Base-by-base conservation (phyloP, 1,140 invertebrate species). In the Magallana angulata region DNA sequence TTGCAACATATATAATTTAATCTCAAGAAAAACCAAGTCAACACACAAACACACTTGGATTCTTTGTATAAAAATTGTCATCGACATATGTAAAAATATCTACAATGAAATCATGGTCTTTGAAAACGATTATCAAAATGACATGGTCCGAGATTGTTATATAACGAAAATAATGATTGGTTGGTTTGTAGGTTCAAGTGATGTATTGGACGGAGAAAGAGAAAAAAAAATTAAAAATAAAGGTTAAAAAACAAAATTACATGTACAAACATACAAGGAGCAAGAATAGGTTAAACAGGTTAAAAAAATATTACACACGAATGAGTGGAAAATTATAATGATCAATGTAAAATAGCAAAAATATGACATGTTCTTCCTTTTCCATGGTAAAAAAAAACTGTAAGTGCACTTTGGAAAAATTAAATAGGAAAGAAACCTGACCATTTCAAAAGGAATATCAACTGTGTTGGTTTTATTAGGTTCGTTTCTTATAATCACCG, bases 21-120 rank as follows among this genome's bases (percentile, higher is more conserved):
- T 76, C 68, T 76, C 68, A 76, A 76, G 68, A 36, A 76, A 76
- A 76, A 76, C 18, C 18, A 76, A 76, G 24, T 76, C 68, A 76
- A 76, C 68, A 76, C 68, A 76, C 68, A 76, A 76, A 76, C 68
- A 76, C 68, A 12, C 68, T 36, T 76, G 68, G 68, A 76, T 7
- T 18, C 36, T 76, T 76, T 76, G 68, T 76, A 76, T 76, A 76
- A 76, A 76, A 76, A 30, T 76, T 30, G 24, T 30, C 36, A 76
- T 30, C 12, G 24, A 48, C 36, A 48, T 48, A 48, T 48, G 36
- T 48, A 48, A 48, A 48, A 76, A 76, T 76, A 76, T 76, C 36
- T 30, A 76, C 68, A 76, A 76, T 18, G 24, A 8, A 30, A 24
- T 24, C 24, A 30, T 12, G 68, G 24, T 24, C 36, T 76, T 12